Percentiles rank a stretch among this genome's conserved stretches.
phyloP scores from a whole-genome alignment of 2,113 vertebrate genomes.

The Clarias magur region DNA sequence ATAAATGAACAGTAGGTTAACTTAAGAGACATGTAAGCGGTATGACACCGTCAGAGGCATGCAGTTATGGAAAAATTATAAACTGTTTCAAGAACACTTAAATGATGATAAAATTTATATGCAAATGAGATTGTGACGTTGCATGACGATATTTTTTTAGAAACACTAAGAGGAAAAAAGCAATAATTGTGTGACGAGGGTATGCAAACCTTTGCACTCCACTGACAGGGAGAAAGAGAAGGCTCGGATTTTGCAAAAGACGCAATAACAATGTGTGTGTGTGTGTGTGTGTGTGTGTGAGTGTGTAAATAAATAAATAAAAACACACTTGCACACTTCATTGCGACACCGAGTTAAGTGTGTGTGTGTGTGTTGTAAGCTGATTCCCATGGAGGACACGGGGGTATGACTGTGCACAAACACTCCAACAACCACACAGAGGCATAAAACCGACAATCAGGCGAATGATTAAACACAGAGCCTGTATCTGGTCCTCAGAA shows the following conservation, averaged over 20 bases:
- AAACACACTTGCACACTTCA: background rate
- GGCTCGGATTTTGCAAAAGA: background rate
- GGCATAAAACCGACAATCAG: background rate
- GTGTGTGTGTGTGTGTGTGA: background rate
- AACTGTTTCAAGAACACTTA: background rate
- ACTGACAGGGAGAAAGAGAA: background rate
- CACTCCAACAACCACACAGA: conserved; percentile 16
- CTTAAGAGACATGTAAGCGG: no score
- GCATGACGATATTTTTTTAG: background rate
- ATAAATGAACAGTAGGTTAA: no score
- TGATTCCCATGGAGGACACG: conserved; percentile 36
- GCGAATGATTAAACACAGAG: no score
- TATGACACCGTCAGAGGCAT: background rate
- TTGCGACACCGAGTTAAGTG: background rate
- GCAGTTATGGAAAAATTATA: background rate
- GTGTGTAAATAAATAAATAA: background rate
- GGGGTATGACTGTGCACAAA: conserved; percentile 58
- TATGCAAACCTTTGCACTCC: background rate
- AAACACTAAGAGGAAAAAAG: background rate
- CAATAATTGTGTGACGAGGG: background rate
- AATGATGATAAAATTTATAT: background rate
- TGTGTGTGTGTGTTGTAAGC: background rate
- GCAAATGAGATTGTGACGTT: background rate
- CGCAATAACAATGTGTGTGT: background rate
- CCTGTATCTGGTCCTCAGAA: no score